Evolutionary conservation across 1,140 invertebrate genomes (phyloP), one percentile per base, ranked within the genome.

Genomic region (Drosophila guanche): DNA sequence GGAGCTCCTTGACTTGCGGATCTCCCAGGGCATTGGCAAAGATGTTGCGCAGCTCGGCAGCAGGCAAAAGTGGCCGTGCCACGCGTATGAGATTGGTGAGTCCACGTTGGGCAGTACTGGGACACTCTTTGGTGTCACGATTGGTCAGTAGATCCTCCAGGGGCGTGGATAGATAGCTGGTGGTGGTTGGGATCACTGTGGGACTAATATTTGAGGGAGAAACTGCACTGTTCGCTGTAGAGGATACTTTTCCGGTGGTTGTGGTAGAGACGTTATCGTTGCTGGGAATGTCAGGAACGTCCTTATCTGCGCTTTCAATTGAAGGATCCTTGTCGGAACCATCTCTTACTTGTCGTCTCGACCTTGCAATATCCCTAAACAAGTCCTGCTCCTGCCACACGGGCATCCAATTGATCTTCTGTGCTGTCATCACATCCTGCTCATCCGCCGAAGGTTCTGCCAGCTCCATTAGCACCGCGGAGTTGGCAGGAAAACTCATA

Each of bases 321-420:
- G 25, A 1, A 27, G 5, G 5, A 27, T 1, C 25, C 25, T 27
- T 27, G 25, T 0, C 6, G 5, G 33, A 4, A 12, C 12, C 12
- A 6, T 27, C 48, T 0, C 7, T 5, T 5, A 27, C 40, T 37
- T 58, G 42, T 2, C 40, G 37, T 20, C 16, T 20, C 1, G 12
- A 5, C 0, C 60, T 45, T 4, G n/a, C 1, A n/a, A 1, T 33
- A 33, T 33, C 7, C 8, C 4, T 3, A 37, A 12, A 10, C 8
- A 42, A 29, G 5, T 58, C 52, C 0, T 51, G 60, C 14, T 50
- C 61, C 12, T 57, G 29, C 16, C 58, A 67, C 2, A 50, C 45
- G 2, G 69, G 68, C 29, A 69, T 10, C 79, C 79, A 83, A 23
- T 83, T 83, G 8, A 83, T 70, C 50, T 68, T 80, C 4, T 72